Base-by-base conservation (phyloP, 92 coral and sea anemone genomes). In the Parazoanthus atlanticus region DNA sequence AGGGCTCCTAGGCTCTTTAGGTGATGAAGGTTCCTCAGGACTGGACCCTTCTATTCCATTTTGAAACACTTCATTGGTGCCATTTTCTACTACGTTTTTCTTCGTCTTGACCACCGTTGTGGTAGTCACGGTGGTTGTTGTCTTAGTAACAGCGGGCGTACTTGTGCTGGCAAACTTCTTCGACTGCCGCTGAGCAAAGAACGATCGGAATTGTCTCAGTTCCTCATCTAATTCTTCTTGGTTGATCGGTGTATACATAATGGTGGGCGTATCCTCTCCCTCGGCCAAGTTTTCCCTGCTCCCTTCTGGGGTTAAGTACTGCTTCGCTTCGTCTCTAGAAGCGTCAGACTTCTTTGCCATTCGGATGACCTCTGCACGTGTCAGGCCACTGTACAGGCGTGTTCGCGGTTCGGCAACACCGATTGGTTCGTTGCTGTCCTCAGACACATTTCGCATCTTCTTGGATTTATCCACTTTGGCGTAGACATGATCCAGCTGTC, bases 261-360 rank as follows among this genome's bases (percentile, higher is more conserved):
- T 87, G 3, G 91, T 89, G 1, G 98, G 96, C 23, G 85, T 75
- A 26, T 93, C 92, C 78, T 90, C 82, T n/a, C 90, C 90, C 28
- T 49, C 65, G 28, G 28, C 7, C 54, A 95, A 56, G 56, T 88
- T 86, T 46, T 95, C 98, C 71, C 19, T 32, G 86, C 96, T 93
- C 23, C 96, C 96, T 16, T 80, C 54, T 5, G 96, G 96, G 77
- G 95, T 93, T 30, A 93, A 93, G 88, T 93, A 93, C 28, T 85
- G 81, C 70, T 79, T 90, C 74, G 94, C 92, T 41, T 88, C 94
- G 10, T 16, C 86, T 64, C 72, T 95, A 23, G 94, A 92, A 67
- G 98, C 98, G 73, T 95, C 98, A 17, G 98, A 95, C 83, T 95
- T 95, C 88, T 95, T 95, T 19, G 98, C 96, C 98, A 95, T 95